Conservation (phyloP, 53 echinoderm and acorn worm species). For the Holothuria leucospilota region DNA sequence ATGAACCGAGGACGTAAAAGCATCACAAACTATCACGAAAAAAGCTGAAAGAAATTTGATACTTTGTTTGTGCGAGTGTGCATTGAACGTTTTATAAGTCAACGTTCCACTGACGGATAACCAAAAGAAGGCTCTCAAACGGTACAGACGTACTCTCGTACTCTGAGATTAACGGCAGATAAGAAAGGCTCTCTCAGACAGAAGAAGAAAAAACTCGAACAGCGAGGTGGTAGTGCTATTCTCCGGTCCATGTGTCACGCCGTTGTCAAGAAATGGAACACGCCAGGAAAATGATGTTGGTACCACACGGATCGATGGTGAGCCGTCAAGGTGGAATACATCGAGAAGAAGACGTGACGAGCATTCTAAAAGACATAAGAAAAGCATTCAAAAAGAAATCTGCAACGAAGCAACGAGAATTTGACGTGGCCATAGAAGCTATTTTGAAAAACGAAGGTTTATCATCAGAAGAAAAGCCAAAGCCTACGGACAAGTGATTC, state of each 20-base stretch:
- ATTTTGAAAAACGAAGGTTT: no score
- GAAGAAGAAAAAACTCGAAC: constrained; percentile 21
- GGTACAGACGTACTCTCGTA: constrained; percentile 37
- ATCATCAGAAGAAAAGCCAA: no score
- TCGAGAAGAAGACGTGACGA: no score
- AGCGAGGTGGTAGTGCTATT: neutral
- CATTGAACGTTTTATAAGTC: constrained; percentile 36
- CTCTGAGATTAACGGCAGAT: constrained; percentile 13
- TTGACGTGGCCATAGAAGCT: no score
- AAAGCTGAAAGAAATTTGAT: constrained; percentile 15
- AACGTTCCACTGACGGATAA: constrained; percentile 21
- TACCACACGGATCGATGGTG: no score
- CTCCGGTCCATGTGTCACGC: neutral
- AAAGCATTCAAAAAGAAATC: no score
- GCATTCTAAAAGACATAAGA: no score
- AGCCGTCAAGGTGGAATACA: no score
- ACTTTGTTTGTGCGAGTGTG: constrained; percentile 38
- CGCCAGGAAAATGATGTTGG: no score
- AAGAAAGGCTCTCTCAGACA: neutral
- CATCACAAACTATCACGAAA: neutral
- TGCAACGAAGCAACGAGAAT: no score
- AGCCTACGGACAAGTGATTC: no score
- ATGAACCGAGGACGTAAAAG: no score
- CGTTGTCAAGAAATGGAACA: neutral
- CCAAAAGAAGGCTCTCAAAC: constrained; percentile 37